Percentiles rank a stretch among this genome's conserved stretches.
phyloP scores from a whole-genome alignment of 2,113 vertebrate genomes.

The Siphamia tubifer region DNA sequence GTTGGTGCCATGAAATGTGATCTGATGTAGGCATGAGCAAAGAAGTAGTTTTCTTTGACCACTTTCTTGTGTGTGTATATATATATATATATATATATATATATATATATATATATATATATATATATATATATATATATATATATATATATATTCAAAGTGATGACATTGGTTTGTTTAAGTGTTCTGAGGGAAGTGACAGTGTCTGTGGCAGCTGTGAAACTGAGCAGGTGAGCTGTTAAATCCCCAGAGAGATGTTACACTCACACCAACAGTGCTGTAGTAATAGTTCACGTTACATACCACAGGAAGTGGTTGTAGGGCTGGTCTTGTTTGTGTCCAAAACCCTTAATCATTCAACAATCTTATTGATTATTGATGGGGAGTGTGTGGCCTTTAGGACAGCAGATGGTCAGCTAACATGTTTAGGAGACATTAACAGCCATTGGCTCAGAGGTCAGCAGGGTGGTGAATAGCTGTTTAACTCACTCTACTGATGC shows the following conservation, averaged over 20 bases:
- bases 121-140: too few relatives aligned
- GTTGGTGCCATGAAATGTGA: slow-evolving; percentile 1
- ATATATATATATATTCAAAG: too few relatives aligned
- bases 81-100: too few relatives aligned
- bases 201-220: neutral
- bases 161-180: too few relatives aligned
- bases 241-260: neutral
- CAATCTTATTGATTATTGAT: slow-evolving; percentile 40
- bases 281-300: neutral
- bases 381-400: neutral
- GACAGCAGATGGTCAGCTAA: slow-evolving; percentile 38
- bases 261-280: neutral
- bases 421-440: slow-evolving; percentile 2
- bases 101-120: too few relatives aligned
- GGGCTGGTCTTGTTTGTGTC: too few relatives aligned
- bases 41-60: neutral
- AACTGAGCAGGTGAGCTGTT: neutral
- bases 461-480: neutral
- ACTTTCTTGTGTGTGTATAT: too few relatives aligned
- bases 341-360: too few relatives aligned
- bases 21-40: neutral
- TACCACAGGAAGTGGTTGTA: neutral
- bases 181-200: neutral
- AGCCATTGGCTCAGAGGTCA: slow-evolving; percentile 20
- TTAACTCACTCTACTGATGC: neutral